Base-by-base conservation (phyloP, 2,797 vertebrate genomes). In the Myripristis jacobus region DNA sequence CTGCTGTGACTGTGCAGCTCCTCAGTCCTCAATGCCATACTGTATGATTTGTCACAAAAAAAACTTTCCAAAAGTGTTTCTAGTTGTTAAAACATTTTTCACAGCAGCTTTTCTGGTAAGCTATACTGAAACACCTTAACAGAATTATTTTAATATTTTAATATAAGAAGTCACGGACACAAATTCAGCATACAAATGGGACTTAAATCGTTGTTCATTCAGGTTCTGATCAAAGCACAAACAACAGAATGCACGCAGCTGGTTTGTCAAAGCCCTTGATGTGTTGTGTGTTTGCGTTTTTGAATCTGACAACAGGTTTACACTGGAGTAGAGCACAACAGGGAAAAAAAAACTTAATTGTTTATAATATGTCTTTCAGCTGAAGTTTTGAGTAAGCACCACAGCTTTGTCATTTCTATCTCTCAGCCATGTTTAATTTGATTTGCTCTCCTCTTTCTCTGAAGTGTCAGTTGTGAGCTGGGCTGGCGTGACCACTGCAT, bases 401-500 rank as follows among this genome's bases (percentile, higher is more conserved):
- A 7, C 57, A 19, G 19, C 44, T 59, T 71, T 69, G 55, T 65
- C 41, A 44, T 21, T 57, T 43, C 8, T 62, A 19, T 73, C 62
- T 78, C 31, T 75, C 16, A 24, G 43, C 63, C 56, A 16, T 73
- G 70, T 85, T 85, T 75, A 64, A 80, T 79, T 64, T 71, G 61
- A 83, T 70, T 79, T 67, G 44, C 75, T 77, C 31, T 24, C 74
- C 55, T 61, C 66, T 82, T 67, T 62, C 63, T 88, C 75, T 84
- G 81, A 87, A 86, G 73, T 68, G 61, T 89, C 75, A 73, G 79
- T 79, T 64, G 57, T 79, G 77, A 87, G 77, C 62, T 62, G 66
- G 79, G 79, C 85, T 79, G 73, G 76, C 85, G 53, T 91, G 88
- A 93, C 91, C 85, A 59, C 79, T 77, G 81, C 84, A 81, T 77